These are phyloP conservation scores for Brachyhypopomus gauderio DNA, from an alignment of 2,113 vertebrate species.

Conservation along the genomic window DNA sequence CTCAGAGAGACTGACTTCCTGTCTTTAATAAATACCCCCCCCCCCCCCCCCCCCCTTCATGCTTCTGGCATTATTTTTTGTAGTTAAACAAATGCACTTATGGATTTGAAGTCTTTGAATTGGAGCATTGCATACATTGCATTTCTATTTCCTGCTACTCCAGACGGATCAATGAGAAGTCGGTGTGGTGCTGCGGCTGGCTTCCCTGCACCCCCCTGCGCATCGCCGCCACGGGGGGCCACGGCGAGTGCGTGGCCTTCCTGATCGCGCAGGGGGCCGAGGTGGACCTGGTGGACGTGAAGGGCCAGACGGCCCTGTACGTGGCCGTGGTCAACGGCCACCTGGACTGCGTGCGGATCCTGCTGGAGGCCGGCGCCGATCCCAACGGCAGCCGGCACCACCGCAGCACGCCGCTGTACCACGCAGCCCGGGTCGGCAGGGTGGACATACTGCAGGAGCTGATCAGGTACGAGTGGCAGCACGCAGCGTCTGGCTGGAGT, in stretches of 20 bases:
- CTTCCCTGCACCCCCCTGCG: conserved; percentile 89
- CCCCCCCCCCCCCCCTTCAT: too few relatives aligned
- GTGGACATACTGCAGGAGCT: conserved; percentile 87
- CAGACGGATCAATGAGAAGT: conserved; percentile 93
- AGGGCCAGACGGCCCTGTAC: conserved; percentile 91
- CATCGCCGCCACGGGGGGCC: conserved; percentile 88
- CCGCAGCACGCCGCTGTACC: conserved; percentile 91
- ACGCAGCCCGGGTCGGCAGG: conserved; percentile 83
- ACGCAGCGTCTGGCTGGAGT: not conserved
- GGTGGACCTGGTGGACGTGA: conserved; percentile 92
- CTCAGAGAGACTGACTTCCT: not conserved
- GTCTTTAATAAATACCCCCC: too few relatives aligned
- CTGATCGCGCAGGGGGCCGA: conserved; percentile 86
- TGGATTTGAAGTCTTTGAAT: too few relatives aligned
- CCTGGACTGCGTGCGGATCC: conserved; percentile 86
- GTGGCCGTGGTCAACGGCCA: conserved; percentile 92
- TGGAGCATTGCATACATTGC: too few relatives aligned
- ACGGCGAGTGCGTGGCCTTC: conserved; percentile 83
- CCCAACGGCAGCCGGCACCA: conserved; percentile 93
- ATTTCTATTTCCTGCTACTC: not conserved
- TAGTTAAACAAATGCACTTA: not conserved
- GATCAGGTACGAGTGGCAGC: conserved; percentile 76
- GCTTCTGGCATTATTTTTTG: not conserved
- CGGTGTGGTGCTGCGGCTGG: conserved; percentile 91
- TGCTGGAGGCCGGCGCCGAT: conserved; percentile 87